Evolutionary conservation across 2,888 invertebrate species (phyloP).

Genomic region (Drosophila basisetae): DNA sequence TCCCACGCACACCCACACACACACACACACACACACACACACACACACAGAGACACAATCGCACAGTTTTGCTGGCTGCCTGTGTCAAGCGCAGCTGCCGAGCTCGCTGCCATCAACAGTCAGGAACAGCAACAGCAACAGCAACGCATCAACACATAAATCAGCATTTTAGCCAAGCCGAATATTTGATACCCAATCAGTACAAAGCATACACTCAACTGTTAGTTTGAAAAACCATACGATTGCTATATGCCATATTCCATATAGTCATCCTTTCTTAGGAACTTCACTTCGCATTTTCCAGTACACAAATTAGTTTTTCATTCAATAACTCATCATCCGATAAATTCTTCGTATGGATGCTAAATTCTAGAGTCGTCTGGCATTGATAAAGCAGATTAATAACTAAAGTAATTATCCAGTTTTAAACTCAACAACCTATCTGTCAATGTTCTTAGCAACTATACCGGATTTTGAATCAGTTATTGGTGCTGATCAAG

Average conservation of each 20-base stretch:
- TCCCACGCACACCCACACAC: slow-evolving; percentile 3
- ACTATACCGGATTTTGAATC: background rate
- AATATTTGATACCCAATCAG: background rate
- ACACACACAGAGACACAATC: background rate
- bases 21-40: background rate
- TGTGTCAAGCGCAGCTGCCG: slow-evolving; percentile 42
- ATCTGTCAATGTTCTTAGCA: background rate
- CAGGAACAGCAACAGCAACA: slow-evolving; percentile 19
- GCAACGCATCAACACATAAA: slow-evolving; percentile 7
- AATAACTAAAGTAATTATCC: background rate
- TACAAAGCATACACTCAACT: background rate
- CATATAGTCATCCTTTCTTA: background rate
- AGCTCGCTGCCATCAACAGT: slow-evolving; percentile 28
- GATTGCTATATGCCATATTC: background rate
- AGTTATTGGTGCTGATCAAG: background rate
- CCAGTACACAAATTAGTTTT: background rate
- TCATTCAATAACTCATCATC: background rate
- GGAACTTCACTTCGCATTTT: background rate
- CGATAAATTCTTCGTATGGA: background rate
- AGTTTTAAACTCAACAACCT: background rate
- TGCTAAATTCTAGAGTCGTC: background rate
- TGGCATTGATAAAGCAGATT: background rate
- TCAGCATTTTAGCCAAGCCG: background rate
- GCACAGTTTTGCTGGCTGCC: slow-evolving; percentile 34
- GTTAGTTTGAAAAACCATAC: background rate